Evolutionary conservation across 1,140 invertebrate genomes (phyloP), one percentile per base, ranked within the genome.

Genomic region (Venustaconcha ellipsiformis): DNA sequence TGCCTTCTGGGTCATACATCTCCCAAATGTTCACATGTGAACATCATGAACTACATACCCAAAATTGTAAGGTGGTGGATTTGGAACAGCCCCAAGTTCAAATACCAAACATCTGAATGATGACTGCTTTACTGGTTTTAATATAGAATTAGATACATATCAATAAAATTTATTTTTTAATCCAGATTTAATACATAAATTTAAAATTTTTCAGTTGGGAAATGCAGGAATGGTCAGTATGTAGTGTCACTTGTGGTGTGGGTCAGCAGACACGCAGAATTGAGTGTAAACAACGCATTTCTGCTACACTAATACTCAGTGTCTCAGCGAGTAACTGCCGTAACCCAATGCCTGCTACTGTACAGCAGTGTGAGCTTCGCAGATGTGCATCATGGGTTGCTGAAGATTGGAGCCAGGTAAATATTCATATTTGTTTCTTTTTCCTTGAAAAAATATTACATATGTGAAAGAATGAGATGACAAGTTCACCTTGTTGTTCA

Each of bases 351-450:
- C 94, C 94, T 0, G 91, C 92, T 70, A 91, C 88, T 6, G 91
- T 90, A 6, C 89, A 93, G 82, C 89, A 91, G 5, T 95, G 94
- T 68, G 92, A 92, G 64, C 91, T 92, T 59, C 91, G 91, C 62
- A 89, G 92, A 14, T 94, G 94, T 83, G 91, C 92, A 26, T 93
- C 92, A 78, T 95, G 94, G 94, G 93, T 93, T 78, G 86, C 90
- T 20, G 93, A 94, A 37, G 92, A 93, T 2, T 95, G 94, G 94
- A 89, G 91, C 2, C 85, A 92, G 87, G 92, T 93, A 80, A 79
- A 78, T 69, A 26, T 67, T 15, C 18, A 23, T 30, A 12, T 18
- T 37, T 48, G 4, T 6, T 48, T 48, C 11, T 11, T 48, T 48
- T 48, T 48, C 11, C 37, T 48, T 6, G 6, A 48, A 48, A 8